A percentile compares a stretch with the other conserved stretches of the same genome.
phyloP scores from a whole-genome alignment of 2,113 vertebrate species.

The Ceyx margarethae region DNA sequence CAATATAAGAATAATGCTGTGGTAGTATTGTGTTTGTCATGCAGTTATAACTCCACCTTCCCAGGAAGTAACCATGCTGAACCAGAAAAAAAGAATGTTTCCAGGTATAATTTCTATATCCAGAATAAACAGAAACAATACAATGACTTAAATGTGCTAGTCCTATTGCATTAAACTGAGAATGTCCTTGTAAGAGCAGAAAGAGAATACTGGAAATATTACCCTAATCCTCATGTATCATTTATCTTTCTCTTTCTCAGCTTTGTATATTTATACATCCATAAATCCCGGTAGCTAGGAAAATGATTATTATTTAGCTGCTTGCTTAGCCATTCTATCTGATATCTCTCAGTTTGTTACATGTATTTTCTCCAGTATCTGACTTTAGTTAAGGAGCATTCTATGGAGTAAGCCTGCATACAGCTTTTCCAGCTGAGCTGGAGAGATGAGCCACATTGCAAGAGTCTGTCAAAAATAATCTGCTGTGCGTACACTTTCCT shows the following conservation, averaged over 20 bases:
- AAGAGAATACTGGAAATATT: neutral
- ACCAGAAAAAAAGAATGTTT: neutral
- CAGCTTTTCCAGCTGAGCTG: conserved; percentile 17
- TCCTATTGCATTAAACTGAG: neutral
- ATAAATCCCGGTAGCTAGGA: neutral
- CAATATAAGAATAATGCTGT: neutral
- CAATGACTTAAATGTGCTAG: neutral
- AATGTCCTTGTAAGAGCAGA: neutral
- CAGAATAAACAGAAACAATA: neutral
- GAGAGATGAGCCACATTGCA: neutral
- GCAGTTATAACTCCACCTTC: neutral
- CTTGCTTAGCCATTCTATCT: neutral
- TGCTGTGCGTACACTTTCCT: neutral
- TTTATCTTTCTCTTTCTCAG: neutral
- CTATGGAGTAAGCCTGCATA: neutral
- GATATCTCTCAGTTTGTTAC: neutral
- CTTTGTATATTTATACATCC: neutral
- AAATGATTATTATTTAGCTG: neutral
- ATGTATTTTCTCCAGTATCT: neutral
- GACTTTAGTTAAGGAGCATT: neutral
- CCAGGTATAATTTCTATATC: neutral
- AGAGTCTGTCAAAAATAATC: conserved; percentile 14
- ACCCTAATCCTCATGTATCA: neutral
- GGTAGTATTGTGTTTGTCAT: neutral
- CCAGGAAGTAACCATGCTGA: neutral